phyloP scores from a whole-genome alignment of 2,888 invertebrate genomes.

The Carabus problematicus region DNA sequence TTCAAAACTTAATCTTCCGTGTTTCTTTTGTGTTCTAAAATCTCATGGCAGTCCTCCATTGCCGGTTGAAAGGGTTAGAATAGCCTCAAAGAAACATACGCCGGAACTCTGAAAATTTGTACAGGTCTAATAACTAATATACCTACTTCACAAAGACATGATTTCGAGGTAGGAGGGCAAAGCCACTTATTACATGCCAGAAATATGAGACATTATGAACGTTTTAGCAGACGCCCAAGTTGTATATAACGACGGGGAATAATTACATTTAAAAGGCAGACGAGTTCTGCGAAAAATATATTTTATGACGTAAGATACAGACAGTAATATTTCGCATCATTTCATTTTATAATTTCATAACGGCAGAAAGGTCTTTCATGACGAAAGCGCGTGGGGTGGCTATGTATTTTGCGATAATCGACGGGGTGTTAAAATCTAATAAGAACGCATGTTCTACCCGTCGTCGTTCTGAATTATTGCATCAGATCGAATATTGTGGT shows the following conservation, averaged over 20 bases:
- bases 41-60: neutral
- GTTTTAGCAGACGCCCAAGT: slow-evolving; percentile 6
- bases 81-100: slow-evolving; percentile 8
- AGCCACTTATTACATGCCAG: slow-evolving; percentile 10
- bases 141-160: slow-evolving; percentile 21
- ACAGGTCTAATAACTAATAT: slow-evolving; percentile 11
- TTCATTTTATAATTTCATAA: slow-evolving; percentile 2
- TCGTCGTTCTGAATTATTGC: no score
- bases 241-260: neutral
- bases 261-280: slow-evolving; percentile 6
- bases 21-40: slow-evolving; percentile 1
- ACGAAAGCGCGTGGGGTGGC: no score
- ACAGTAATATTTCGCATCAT: neutral
- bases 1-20: slow-evolving; percentile 16
- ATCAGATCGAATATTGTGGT: no score
- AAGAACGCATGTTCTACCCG: no score
- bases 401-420: no score
- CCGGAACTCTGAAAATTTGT: slow-evolving; percentile 17
- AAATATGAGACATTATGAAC: slow-evolving; percentile 25
- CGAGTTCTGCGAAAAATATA: slow-evolving; percentile 1
- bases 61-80: slow-evolving; percentile 28
- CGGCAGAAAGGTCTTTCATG: neutral
- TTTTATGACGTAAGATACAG: neutral
- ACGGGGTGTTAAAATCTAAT: no score
- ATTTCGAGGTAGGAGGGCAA: neutral